Percentiles rank a stretch among this genome's conserved stretches.
Conservation (phyloP, 2,888 invertebrate species). For the Macroteleia sp. region DNA sequence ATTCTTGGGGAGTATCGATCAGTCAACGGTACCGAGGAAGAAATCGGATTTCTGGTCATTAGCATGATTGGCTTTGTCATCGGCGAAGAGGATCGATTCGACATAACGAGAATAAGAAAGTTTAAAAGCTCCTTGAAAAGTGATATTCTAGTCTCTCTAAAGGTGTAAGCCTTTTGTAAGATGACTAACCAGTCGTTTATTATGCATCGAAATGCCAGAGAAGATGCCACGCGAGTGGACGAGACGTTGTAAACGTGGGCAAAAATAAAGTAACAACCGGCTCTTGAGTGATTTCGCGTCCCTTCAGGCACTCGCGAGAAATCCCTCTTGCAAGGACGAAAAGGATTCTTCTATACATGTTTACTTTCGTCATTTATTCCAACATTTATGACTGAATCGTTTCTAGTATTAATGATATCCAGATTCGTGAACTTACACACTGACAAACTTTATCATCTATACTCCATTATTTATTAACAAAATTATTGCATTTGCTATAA, state of each 20-base stretch:
- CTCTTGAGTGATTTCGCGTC: conserved; percentile 82
- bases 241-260: conserved; percentile 80
- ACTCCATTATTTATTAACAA: background rate
- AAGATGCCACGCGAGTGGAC: conserved; percentile 82
- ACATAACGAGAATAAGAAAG: conserved; percentile 57
- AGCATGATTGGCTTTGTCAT: conserved; percentile 70
- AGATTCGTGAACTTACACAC: background rate
- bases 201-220: conserved; percentile 83
- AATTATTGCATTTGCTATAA: background rate
- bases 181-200: conserved; percentile 82
- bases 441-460: background rate
- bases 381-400: conserved; percentile 37
- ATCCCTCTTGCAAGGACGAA: conserved; percentile 59
- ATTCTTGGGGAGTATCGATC: conserved; percentile 31
- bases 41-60: conserved; percentile 79
- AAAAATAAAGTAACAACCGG: conserved; percentile 78
- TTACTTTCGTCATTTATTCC: conserved; percentile 56
- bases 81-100: conserved; percentile 56
- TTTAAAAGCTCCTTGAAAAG: conserved; percentile 58
- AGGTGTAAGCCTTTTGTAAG: conserved; percentile 78
- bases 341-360: conserved; percentile 40
- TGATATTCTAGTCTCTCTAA: conserved; percentile 62
- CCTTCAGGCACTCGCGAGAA: conserved; percentile 73
- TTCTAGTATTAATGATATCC: conserved; percentile 24
- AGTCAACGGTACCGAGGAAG: conserved; percentile 42